Conservation (phyloP, 2,888 invertebrate species). For the Troides aeacus region DNA sequence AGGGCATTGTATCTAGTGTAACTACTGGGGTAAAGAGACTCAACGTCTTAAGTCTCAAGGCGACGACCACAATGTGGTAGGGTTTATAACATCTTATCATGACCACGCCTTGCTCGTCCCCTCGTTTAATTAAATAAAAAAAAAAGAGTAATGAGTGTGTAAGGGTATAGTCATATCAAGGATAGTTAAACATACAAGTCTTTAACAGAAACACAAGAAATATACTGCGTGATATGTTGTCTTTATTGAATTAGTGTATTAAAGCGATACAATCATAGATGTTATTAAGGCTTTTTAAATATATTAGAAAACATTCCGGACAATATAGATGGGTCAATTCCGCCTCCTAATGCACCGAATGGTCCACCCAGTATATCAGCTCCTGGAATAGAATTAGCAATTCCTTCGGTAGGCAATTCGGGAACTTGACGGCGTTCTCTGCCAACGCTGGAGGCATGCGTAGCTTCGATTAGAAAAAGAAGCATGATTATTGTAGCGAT, state of each 20-base stretch:
- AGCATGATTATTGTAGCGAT: slow-evolving; percentile 11
- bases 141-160: too few relatives aligned
- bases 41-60: too few relatives aligned
- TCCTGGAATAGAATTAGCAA: not conserved
- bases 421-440: slow-evolving; percentile 9
- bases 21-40: too few relatives aligned
- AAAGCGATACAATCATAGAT: not conserved
- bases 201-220: not conserved
- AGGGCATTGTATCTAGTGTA: too few relatives aligned
- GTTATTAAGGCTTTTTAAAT: slow-evolving; percentile 1
- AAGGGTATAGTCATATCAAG: too few relatives aligned
- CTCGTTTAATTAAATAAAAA: too few relatives aligned
- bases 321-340: slow-evolving; percentile 9
- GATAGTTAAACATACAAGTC: too few relatives aligned
- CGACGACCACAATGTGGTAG: too few relatives aligned
- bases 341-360: not conserved
- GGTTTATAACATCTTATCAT: too few relatives aligned
- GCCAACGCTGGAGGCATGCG: not conserved
- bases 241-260: not conserved
- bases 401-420: not conserved
- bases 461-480: slow-evolving; percentile 10
- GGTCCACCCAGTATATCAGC: not conserved
- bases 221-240: not conserved
- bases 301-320: slow-evolving; percentile 1
- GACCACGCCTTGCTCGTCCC: too few relatives aligned